phyloP scores from a whole-genome alignment of 2,113 vertebrate genomes.

The Climacteris rufus region DNA sequence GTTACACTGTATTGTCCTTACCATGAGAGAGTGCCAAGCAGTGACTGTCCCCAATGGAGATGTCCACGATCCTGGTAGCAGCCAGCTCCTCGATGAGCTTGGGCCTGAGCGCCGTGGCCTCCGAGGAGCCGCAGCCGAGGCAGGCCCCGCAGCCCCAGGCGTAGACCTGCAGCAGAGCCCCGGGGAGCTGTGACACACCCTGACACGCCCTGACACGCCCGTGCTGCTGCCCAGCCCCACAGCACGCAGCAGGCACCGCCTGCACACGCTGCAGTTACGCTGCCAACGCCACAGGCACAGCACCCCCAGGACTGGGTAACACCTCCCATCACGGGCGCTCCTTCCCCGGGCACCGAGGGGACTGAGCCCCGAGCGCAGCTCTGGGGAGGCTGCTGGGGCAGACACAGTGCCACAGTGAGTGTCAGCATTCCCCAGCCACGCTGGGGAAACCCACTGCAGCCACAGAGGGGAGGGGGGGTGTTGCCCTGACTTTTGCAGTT shows the following conservation, averaged over 20 bases:
- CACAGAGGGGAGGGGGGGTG: neutral
- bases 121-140: slow-evolving; percentile 94
- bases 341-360: neutral
- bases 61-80: slow-evolving; percentile 94
- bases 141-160: slow-evolving; percentile 98
- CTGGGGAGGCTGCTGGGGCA: neutral
- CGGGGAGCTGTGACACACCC: too few species aligned
- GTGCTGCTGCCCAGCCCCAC: too few species aligned
- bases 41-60: slow-evolving; percentile 97
- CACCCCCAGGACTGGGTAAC: neutral
- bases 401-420: neutral
- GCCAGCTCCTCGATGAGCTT: slow-evolving; percentile 93
- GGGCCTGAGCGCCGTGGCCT: slow-evolving; percentile 91
- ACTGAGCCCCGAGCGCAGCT: neutral
- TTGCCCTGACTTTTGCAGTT: too few species aligned
- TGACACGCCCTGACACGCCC: too few species aligned
- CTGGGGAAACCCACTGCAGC: neutral
- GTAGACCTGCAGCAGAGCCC: slow-evolving; percentile 88
- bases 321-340: accelerated
- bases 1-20: slow-evolving; percentile 57
- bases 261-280: neutral
- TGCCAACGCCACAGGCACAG: neutral
- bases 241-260: too few species aligned
- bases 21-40: slow-evolving; percentile 96
- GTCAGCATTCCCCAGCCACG: neutral